phyloP scores from a whole-genome alignment of 2,888 invertebrate species.

The Thysanoteuthis rhombus region DNA sequence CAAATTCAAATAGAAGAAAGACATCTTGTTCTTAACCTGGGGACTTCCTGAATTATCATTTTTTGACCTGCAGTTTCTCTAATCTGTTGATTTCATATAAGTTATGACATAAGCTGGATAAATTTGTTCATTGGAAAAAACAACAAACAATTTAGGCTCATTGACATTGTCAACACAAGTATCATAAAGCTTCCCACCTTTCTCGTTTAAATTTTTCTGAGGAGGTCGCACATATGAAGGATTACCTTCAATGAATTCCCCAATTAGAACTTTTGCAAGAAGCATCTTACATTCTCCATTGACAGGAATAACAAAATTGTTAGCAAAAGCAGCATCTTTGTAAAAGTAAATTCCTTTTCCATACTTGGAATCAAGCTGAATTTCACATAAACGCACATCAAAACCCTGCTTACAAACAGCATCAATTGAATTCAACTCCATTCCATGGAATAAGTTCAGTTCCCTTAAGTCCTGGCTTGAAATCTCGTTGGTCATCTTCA shows the following conservation, averaged over 20 bases:
- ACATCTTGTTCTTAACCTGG: too few relatives aligned
- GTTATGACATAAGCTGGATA: constrained; percentile 60
- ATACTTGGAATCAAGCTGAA: constrained; percentile 44
- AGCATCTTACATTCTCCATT: constrained; percentile 52
- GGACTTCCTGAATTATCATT: too few relatives aligned
- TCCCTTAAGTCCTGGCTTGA: constrained; percentile 39
- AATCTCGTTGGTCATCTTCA: constrained; percentile 41
- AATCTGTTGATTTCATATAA: constrained; percentile 34
- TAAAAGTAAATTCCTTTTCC: constrained; percentile 61
- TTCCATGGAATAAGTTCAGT: constrained; percentile 53
- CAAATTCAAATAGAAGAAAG: too few relatives aligned
- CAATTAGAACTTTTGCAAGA: constrained; percentile 54
- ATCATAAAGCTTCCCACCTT: constrained; percentile 52
- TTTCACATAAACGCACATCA: constrained; percentile 56
- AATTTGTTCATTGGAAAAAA: constrained; percentile 55
- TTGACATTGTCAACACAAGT: constrained; percentile 53
- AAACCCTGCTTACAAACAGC: constrained; percentile 57
- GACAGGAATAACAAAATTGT: too few relatives aligned
- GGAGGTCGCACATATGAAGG: constrained; percentile 53
- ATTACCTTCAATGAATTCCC: constrained; percentile 49
- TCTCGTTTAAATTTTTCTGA: constrained; percentile 44
- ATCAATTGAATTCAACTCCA: constrained; percentile 41
- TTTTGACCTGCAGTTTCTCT: too few relatives aligned
- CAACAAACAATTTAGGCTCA: constrained; percentile 55
- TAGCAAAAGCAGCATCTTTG: background rate